Percentiles rank a stretch among this genome's conserved stretches.
Evolutionary conservation across 2,113 vertebrate genomes (phyloP).

Genomic region (Rattus rattus): DNA sequence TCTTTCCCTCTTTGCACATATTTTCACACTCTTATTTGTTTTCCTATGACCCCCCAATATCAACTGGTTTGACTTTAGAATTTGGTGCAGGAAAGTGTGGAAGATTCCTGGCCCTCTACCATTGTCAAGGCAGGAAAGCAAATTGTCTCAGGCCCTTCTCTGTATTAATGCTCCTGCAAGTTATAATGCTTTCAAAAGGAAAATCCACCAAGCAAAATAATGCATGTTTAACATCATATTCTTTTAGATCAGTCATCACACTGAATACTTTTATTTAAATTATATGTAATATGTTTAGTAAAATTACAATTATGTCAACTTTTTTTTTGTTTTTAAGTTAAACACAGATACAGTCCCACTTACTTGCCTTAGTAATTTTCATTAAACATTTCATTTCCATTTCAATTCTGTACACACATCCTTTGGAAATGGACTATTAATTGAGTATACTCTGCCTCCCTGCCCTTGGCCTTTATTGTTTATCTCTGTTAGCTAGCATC

Average conservation of each 20-base stretch:
- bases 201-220: not conserved
- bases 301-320: not conserved
- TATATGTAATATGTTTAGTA: constrained; percentile 6
- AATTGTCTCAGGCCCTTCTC: not conserved
- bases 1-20: not conserved
- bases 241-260: not conserved
- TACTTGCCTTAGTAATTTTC: not conserved
- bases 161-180: not conserved
- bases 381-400: not conserved
- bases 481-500: not conserved
- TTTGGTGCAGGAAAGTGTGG: not conserved
- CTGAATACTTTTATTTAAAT: not conserved
- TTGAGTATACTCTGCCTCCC: not conserved
- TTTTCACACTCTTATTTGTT: not conserved
- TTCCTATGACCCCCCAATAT: not conserved
- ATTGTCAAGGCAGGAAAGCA: not conserved
- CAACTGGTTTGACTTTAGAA: not conserved
- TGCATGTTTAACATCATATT: not conserved
- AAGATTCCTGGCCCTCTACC: not conserved
- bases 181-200: not conserved
- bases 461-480: not conserved
- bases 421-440: not conserved
- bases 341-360: not conserved
- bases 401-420: not conserved
- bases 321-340: not conserved